Conservation (phyloP, 92 coral and sea anemone genomes). For the Phymanthus crucifer region DNA sequence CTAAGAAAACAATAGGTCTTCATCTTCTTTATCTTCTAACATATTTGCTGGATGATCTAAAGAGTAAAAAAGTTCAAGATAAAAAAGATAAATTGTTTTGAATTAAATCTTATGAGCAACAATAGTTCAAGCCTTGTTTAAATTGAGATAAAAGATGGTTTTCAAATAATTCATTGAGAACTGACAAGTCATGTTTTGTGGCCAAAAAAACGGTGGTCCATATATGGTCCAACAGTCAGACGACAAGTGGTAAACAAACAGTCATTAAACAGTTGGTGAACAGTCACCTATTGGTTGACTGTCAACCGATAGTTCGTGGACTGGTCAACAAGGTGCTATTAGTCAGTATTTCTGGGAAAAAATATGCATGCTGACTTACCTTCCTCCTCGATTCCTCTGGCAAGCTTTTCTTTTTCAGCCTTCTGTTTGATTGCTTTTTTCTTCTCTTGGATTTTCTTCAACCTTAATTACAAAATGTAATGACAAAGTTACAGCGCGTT, state of each 20-base stretch:
- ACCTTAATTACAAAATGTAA: slow-evolving; percentile 37
- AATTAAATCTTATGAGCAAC: not conserved
- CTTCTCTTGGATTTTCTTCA: slow-evolving; percentile 94
- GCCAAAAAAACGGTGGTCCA: too few relatives aligned
- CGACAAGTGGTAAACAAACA: too few relatives aligned
- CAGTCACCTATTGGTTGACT: too few relatives aligned
- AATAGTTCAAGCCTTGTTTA: too few relatives aligned
- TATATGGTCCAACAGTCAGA: too few relatives aligned
- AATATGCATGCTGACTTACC: slow-evolving; percentile 26
- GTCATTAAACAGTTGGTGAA: too few relatives aligned
- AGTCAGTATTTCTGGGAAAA: not conserved
- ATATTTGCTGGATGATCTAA: slow-evolving; percentile 71
- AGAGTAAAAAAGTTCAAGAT: not conserved
- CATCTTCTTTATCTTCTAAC: slow-evolving; percentile 86
- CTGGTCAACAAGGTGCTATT: too few relatives aligned
- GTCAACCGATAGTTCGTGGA: too few relatives aligned
- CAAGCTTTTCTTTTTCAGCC: slow-evolving; percentile 67
- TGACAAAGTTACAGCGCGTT: not conserved
- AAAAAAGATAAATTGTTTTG: not conserved
- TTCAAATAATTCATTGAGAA: too few relatives aligned
- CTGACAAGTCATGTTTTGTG: too few relatives aligned
- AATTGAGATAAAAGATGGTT: too few relatives aligned
- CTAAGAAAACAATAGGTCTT: slow-evolving; percentile 79
- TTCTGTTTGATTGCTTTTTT: slow-evolving; percentile 80
- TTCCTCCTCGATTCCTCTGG: slow-evolving; percentile 35